These are phyloP conservation scores for Drosophila recens DNA, from an alignment of 2,888 invertebrate species.

Conservation along the genomic window DNA sequence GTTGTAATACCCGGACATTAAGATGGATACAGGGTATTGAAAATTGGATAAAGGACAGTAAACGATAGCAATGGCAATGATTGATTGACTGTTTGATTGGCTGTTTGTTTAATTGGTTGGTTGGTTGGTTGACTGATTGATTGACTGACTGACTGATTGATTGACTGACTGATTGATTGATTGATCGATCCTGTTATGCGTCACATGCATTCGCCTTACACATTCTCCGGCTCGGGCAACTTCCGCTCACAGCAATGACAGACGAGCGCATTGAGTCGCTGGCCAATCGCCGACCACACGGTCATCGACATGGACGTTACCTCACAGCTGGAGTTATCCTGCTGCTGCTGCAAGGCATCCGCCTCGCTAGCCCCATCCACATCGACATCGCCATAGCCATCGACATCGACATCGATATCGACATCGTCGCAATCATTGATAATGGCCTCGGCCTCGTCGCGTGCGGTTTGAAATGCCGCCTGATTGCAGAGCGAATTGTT, in stretches of 20 bases:
- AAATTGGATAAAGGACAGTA: not conserved
- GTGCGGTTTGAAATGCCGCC: constrained; percentile 68
- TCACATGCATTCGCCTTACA: constrained; percentile 64
- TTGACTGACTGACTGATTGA: not conserved
- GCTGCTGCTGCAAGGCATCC: constrained; percentile 61
- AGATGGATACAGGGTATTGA: constrained; percentile 3
- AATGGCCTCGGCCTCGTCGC: constrained; percentile 23
- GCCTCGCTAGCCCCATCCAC: constrained; percentile 48
- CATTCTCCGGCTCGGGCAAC: constrained; percentile 85
- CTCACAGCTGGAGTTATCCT: constrained; percentile 83
- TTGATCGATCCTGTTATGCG: constrained; percentile 3
- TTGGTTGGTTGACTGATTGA: not conserved
- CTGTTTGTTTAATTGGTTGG: constrained; percentile 1
- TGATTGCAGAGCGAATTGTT: constrained; percentile 83
- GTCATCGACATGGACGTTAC: constrained; percentile 84
- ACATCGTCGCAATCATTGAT: constrained; percentile 40
- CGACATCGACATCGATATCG: constrained; percentile 16
- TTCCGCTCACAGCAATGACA: constrained; percentile 85
- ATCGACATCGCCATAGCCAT: constrained; percentile 34
- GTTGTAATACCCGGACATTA: not conserved
- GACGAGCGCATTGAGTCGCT: constrained; percentile 84
- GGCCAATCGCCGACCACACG: constrained; percentile 84
- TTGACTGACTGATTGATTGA: constrained; percentile 10
- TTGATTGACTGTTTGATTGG: constrained; percentile 10
- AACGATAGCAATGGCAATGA: constrained; percentile 25